A percentile compares a stretch with the other conserved stretches of the same genome.
phyloP scores from a whole-genome alignment of 2,888 invertebrate species.

The Drosophila silvestris region DNA sequence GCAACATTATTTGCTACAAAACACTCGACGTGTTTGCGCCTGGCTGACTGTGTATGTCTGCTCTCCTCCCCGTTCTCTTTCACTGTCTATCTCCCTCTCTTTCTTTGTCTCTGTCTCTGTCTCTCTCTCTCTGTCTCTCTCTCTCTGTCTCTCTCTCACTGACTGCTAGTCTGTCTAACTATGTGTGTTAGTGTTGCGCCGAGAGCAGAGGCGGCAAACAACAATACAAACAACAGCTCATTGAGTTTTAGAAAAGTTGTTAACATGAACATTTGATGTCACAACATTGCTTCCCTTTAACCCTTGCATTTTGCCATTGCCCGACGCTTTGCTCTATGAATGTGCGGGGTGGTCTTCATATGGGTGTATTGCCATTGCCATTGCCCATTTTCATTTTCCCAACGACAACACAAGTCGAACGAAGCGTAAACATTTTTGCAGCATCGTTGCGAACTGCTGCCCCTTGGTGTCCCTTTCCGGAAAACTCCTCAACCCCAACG shows the following conservation, averaged over 20 bases:
- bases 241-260: conserved; percentile 80
- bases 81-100: neutral
- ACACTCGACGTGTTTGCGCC: conserved; percentile 81
- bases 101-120: neutral
- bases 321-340: neutral
- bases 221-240: conserved; percentile 80
- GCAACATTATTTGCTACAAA: conserved; percentile 80
- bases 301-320: conserved; percentile 38
- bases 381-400: conserved; percentile 46
- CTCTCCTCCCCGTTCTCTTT: neutral
- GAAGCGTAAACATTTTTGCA: conserved; percentile 68
- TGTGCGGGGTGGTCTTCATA: neutral
- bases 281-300: conserved; percentile 57
- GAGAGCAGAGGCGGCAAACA: conserved; percentile 52
- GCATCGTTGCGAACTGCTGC: conserved; percentile 44
- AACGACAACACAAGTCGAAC: conserved; percentile 49
- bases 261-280: conserved; percentile 80
- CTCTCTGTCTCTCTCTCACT: too few species aligned
- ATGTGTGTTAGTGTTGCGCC: conserved; percentile 14
- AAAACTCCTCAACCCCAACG: conserved; percentile 1
- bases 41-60: conserved; percentile 53
- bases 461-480: conserved; percentile 10
- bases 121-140: too few species aligned
- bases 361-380: conserved; percentile 53
- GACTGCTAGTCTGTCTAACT: conserved; percentile 10